Evolutionary conservation across 2,888 invertebrate genomes (phyloP).

Genomic region (Stictocephala bisonia): DNA sequence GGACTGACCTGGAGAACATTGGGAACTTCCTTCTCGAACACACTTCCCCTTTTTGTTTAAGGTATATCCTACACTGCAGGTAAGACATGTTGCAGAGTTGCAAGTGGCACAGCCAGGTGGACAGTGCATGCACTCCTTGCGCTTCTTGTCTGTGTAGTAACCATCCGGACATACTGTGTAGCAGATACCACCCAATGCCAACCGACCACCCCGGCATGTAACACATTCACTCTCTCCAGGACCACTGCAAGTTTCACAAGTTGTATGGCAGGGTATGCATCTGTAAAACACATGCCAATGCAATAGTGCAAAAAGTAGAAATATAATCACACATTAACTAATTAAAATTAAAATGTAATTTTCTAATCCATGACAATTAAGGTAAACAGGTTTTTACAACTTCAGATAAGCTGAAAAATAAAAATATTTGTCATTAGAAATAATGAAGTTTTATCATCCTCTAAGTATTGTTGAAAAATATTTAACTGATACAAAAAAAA

Average conservation of each 20-base stretch:
- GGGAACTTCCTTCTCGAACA: constrained; percentile 75
- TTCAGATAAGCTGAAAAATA: no score
- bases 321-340: neutral
- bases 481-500: no score
- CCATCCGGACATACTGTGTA: constrained; percentile 76
- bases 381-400: no score
- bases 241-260: constrained; percentile 85
- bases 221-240: constrained; percentile 83
- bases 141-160: constrained; percentile 80
- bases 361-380: neutral
- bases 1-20: constrained; percentile 76
- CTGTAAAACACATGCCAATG: constrained; percentile 64
- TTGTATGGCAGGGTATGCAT: constrained; percentile 81
- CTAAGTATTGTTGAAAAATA: no score
- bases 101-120: constrained; percentile 83
- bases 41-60: constrained; percentile 82
- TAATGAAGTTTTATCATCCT: no score
- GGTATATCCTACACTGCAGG: constrained; percentile 80
- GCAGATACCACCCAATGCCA: constrained; percentile 79
- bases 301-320: no score
- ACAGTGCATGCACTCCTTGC: constrained; percentile 83
- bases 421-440: no score
- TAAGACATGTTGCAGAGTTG: constrained; percentile 76
- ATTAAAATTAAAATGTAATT: neutral
- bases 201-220: constrained; percentile 79